Evolutionary conservation across 2,797 vertebrate genomes (phyloP), one percentile per base, ranked within the genome.

Genomic region (Limosa lapponica): DNA sequence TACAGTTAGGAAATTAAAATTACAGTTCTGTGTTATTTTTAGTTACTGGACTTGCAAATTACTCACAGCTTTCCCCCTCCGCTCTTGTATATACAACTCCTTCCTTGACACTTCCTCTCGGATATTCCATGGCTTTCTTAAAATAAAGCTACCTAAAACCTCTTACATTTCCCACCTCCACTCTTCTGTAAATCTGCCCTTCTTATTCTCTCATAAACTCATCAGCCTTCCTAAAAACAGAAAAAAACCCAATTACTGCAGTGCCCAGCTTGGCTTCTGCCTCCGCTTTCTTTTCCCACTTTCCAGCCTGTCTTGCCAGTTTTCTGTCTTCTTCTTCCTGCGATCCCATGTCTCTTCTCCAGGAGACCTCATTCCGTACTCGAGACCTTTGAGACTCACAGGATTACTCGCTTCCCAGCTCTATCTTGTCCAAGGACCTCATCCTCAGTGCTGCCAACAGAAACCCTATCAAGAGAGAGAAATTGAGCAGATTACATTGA

Each of bases 81-180:
- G 30, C 49, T 51, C 70, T 81, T 87, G 41, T 78, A 58, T 82
- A 72, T 16, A 28, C 55, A 80, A 22, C 27, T 90, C 20, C 34
- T 91, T 91, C 28, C 64, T 88, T 88, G 71, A 85, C 62, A 61
- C 95, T 96, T 97, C 86, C 52, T 91, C 73, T 82, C 30, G 55
- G 81, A 72, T 95, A 80, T 84, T 90, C 32, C 57, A 61, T 54
- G 11, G 8, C 81, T 90, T 95, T 90, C 87, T 70, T 77, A 87
- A 94, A 96, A 58, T 57, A 49, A 75, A 49, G 37, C 59, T 91
- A 43, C 37, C 49, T 82, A 55, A 87, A 96, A 79, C 18, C 10
- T 86, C 55, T 94, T 37, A 64, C 10, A 8, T 90, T 93, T 89
- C 39, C 30, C 24, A 74, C 59, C 69, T 94, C 27, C n/a, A 11